phyloP scores from a whole-genome alignment of 1,140 invertebrate species.

The Leptinotarsa texana region DNA sequence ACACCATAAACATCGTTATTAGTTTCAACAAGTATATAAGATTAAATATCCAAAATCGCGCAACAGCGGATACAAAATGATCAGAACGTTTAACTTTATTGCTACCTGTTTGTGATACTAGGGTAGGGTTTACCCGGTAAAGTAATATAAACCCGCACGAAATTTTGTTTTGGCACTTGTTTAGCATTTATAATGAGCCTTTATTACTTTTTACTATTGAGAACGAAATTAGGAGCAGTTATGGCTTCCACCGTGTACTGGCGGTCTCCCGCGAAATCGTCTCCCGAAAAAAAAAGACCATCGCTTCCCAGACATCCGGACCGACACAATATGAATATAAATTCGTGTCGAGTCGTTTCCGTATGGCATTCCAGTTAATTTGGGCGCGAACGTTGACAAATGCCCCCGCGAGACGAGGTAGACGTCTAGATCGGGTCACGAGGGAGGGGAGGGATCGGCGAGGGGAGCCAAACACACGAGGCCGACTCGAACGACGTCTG shows the following conservation, averaged over 20 bases:
- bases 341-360: neutral
- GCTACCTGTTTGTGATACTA: too few species aligned
- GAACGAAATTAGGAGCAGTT: too few species aligned
- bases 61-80: too few species aligned
- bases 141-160: too few species aligned
- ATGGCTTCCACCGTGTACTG: neutral
- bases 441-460: neutral
- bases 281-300: neutral
- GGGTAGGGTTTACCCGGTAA: too few species aligned
- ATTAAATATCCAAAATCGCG: too few species aligned
- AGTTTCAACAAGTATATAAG: too few species aligned
- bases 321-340: constrained; percentile 8
- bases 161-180: too few species aligned
- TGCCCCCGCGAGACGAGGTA: constrained; percentile 3
- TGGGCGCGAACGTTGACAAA: constrained; percentile 16
- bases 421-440: constrained; percentile 1
- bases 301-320: neutral
- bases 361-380: constrained; percentile 15
- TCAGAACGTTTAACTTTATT: too few species aligned
- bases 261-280: neutral
- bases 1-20: too few species aligned
- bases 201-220: too few species aligned
- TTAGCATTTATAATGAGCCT: too few species aligned
- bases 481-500: constrained; percentile 11
- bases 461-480: constrained; percentile 9